A percentile compares a stretch with the other conserved stretches of the same genome.
Conservation (phyloP, 2,888 invertebrate species). For the Noctuana brunneofusca region DNA sequence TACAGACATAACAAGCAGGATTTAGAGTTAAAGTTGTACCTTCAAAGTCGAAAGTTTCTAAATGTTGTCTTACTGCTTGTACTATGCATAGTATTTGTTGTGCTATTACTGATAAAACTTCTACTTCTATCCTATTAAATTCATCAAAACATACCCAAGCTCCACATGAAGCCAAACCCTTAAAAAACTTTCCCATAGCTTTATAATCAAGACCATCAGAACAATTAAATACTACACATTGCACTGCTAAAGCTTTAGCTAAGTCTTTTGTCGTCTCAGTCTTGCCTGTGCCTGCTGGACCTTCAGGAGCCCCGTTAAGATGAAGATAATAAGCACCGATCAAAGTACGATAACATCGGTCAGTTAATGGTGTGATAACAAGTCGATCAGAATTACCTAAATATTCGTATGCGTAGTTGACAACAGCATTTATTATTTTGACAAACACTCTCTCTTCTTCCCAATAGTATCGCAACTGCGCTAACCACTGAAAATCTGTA, state of each 20-base stretch:
- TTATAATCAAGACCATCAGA: constrained; percentile 93
- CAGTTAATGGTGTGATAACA: constrained; percentile 89
- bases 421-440: constrained; percentile 90
- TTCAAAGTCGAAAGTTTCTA: constrained; percentile 89
- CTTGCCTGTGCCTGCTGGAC: constrained; percentile 94
- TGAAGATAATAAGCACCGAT: constrained; percentile 92
- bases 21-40: constrained; percentile 89
- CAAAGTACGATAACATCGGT: constrained; percentile 91
- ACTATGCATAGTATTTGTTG: constrained; percentile 93
- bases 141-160: constrained; percentile 96
- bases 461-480: constrained; percentile 92
- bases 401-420: constrained; percentile 92
- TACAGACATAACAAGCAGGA: constrained; percentile 90
- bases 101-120: constrained; percentile 93
- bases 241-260: constrained; percentile 95
- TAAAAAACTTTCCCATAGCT: constrained; percentile 93
- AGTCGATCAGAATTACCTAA: constrained; percentile 90
- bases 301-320: constrained; percentile 92
- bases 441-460: constrained; percentile 86
- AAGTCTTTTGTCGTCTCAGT: constrained; percentile 96
- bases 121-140: constrained; percentile 92
- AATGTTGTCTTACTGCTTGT: constrained; percentile 86
- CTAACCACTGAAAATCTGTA: constrained; percentile 92
- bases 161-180: constrained; percentile 91
- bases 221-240: constrained; percentile 94